Evolutionary conservation across 2,113 vertebrate species (phyloP).

Genomic region (Catagonus wagneri): DNA sequence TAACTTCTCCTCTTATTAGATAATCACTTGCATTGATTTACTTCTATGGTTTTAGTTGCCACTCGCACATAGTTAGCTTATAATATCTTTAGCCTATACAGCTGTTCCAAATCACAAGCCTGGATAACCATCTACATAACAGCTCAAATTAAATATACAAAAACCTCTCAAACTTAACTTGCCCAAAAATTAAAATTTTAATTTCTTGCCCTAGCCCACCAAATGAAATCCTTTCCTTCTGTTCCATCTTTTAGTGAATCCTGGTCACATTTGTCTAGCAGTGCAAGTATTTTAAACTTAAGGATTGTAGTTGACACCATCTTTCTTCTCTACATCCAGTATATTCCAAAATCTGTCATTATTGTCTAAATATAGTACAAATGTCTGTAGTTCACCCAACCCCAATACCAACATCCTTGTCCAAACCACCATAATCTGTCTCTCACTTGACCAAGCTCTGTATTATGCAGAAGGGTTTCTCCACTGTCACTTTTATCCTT

Average conservation of each 20-base stretch:
- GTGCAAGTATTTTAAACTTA: neutral
- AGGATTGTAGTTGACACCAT: neutral
- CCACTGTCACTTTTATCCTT: neutral
- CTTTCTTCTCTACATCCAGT: neutral
- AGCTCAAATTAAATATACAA: neutral
- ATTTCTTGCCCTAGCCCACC: neutral
- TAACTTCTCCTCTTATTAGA: neutral
- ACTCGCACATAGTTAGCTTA: neutral
- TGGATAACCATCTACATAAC: neutral
- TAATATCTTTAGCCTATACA: neutral
- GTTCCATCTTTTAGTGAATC: neutral
- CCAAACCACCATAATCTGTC: neutral
- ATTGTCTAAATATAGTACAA: neutral
- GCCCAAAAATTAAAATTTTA: neutral
- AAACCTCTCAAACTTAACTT: neutral
- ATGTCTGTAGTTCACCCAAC: neutral
- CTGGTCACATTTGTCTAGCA: neutral
- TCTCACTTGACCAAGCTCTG: neutral
- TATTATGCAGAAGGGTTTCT: neutral
- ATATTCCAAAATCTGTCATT: neutral
- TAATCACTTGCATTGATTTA: neutral
- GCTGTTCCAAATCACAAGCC: neutral
- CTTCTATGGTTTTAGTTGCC: neutral
- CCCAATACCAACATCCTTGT: neutral
- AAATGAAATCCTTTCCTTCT: neutral